Conservation (phyloP, 2,888 invertebrate species). For the Hemistola chrysoprasaria region DNA sequence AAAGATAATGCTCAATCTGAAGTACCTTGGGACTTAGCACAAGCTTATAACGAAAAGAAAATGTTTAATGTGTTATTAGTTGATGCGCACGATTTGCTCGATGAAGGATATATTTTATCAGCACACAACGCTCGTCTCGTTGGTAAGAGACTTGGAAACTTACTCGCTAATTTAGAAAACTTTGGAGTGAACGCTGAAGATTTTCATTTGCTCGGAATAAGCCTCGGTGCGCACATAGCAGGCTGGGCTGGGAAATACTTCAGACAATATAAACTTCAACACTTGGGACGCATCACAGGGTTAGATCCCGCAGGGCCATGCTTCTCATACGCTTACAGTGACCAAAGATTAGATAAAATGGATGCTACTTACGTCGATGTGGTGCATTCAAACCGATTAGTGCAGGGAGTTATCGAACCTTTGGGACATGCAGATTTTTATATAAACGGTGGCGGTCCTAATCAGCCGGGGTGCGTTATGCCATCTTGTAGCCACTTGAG, state of each 20-base stretch:
- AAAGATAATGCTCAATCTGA: conserved; percentile 70
- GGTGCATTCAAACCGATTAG: conserved; percentile 68
- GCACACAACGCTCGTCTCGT: conserved; percentile 71
- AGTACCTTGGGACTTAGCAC: conserved; percentile 64
- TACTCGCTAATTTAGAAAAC: conserved; percentile 72
- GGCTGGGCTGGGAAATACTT: conserved; percentile 77
- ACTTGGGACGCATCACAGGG: conserved; percentile 71
- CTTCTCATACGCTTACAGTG: conserved; percentile 66
- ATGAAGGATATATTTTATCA: conserved; percentile 66
- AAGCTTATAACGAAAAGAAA: conserved; percentile 68
- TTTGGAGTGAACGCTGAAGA: conserved; percentile 69
- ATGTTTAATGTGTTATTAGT: conserved; percentile 73
- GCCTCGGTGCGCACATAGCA: conserved; percentile 82
- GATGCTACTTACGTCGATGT: conserved; percentile 74
- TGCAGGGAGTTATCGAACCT: conserved; percentile 76
- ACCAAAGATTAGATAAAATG: conserved; percentile 65
- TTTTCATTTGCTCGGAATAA: conserved; percentile 81
- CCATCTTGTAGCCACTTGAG: conserved; percentile 74
- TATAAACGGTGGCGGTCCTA: conserved; percentile 86
- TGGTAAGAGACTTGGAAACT: conserved; percentile 76
- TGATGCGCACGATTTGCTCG: conserved; percentile 71
- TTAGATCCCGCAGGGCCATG: conserved; percentile 78
- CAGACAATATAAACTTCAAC: conserved; percentile 57
- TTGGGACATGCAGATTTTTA: conserved; percentile 89
- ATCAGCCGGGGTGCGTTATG: conserved; percentile 86